A percentile compares a stretch with the other conserved stretches of the same genome.
Conservation (phyloP, 2,888 invertebrate species). For the Andrena fulva region DNA sequence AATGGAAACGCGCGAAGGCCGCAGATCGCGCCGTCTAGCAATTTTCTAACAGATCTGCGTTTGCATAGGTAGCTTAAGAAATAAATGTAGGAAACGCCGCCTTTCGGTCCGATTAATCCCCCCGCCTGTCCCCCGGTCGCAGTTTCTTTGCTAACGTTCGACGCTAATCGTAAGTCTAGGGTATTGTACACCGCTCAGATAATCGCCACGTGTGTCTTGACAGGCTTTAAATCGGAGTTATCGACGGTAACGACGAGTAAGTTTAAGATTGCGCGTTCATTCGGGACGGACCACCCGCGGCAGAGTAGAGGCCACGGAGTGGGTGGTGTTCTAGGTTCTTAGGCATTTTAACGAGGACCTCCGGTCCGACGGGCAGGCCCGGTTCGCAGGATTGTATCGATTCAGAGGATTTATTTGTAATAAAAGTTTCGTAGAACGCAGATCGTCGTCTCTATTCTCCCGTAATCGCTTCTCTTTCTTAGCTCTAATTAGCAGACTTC, state of each 20-base stretch:
- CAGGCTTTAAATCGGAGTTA: conserved; percentile 17
- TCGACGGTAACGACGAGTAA: not conserved
- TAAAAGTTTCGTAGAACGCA: conserved; percentile 60
- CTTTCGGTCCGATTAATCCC: too few relatives aligned
- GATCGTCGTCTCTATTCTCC: not conserved
- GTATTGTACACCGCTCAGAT: too few relatives aligned
- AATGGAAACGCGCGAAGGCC: too few relatives aligned
- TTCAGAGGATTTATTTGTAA: conserved; percentile 65
- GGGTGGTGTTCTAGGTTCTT: not conserved
- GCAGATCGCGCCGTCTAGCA: too few relatives aligned
- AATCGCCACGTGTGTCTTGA: conserved; percentile 44
- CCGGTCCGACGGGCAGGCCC: not conserved
- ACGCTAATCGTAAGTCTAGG: too few relatives aligned
- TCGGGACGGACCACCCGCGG: conserved; percentile 1
- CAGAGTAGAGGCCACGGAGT: not conserved
- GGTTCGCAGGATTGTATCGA: conserved; percentile 43
- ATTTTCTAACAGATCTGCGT: too few relatives aligned
- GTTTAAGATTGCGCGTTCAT: conserved; percentile 11
- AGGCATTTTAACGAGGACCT: conserved; percentile 15
- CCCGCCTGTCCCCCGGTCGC: too few relatives aligned
- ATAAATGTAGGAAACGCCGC: too few relatives aligned
- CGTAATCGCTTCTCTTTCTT: not conserved
- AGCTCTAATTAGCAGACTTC: too few relatives aligned
- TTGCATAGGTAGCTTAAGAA: too few relatives aligned
- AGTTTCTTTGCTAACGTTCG: too few relatives aligned